A percentile compares a stretch with the other conserved stretches of the same genome.
These are phyloP conservation scores for Caenorhabditis drosophilae DNA, from an alignment of 2,888 invertebrate species.

Conservation along the genomic window DNA sequence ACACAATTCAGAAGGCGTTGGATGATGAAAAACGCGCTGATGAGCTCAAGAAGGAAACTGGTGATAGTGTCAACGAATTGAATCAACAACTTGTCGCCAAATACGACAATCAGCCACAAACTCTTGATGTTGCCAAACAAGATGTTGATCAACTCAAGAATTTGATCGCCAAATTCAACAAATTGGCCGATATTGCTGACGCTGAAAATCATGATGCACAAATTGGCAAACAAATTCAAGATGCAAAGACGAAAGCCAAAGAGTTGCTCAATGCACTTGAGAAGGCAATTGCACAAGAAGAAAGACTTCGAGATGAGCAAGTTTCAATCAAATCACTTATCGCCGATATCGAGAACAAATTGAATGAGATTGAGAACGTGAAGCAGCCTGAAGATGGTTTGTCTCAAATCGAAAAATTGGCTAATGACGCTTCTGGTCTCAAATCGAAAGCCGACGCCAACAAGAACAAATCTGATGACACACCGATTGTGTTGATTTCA, in stretches of 20 bases:
- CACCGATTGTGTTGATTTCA: constrained; percentile 9
- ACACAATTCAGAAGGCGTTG: constrained; percentile 14
- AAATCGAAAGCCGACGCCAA: constrained; percentile 8
- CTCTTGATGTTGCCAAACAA: constrained; percentile 12
- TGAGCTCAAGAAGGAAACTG: constrained; percentile 27
- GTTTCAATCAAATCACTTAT: not conserved
- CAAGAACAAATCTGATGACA: constrained; percentile 8
- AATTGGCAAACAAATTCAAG: constrained; percentile 14
- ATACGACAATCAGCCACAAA: constrained; percentile 10
- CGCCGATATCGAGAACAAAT: not conserved
- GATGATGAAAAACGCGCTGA: constrained; percentile 20
- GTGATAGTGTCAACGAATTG: constrained; percentile 10
- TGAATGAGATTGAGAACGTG: constrained; percentile 2
- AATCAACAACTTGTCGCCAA: constrained; percentile 14
- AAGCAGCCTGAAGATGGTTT: constrained; percentile 7
- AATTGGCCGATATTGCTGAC: not conserved
- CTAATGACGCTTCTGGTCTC: constrained; percentile 15
- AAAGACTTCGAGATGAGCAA: constrained; percentile 10
- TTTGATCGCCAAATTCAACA: constrained; percentile 5
- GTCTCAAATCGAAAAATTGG: constrained; percentile 18
- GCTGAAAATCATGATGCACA: constrained; percentile 11
- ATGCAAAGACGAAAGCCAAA: constrained; percentile 20
- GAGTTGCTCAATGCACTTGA: constrained; percentile 9
- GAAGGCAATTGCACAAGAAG: constrained; percentile 10
- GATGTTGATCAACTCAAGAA: constrained; percentile 8